These are phyloP conservation scores for Chrysolina haemoptera DNA, from an alignment of 2,888 invertebrate species.

Conservation along the genomic window DNA sequence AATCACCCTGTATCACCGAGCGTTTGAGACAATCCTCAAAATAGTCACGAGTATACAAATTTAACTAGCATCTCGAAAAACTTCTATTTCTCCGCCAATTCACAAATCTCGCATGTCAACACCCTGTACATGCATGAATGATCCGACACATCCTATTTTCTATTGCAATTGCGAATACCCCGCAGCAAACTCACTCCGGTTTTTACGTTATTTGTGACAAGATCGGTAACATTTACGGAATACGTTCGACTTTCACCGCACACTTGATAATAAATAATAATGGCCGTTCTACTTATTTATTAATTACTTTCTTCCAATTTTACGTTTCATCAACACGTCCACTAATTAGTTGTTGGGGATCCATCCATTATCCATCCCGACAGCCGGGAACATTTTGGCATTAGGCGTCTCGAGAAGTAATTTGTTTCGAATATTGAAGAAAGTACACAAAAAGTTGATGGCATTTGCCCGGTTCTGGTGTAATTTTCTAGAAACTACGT, in stretches of 20 bases:
- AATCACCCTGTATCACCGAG: too few species aligned
- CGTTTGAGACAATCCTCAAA: too few species aligned
- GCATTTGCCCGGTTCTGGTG: slow-evolving; percentile 43
- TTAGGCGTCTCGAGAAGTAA: slow-evolving; percentile 56
- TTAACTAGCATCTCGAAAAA: too few species aligned
- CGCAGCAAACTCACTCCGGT: slow-evolving; percentile 29
- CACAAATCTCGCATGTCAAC: not conserved
- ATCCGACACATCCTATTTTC: slow-evolving; percentile 35
- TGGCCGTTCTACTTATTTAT: slow-evolving; percentile 40
- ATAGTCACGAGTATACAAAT: too few species aligned
- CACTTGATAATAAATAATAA: slow-evolving; percentile 40
- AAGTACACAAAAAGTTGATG: slow-evolving; percentile 58
- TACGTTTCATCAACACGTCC: slow-evolving; percentile 37
- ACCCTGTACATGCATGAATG: slow-evolving; percentile 34
- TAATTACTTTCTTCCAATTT: slow-evolving; percentile 41
- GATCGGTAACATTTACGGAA: slow-evolving; percentile 43
- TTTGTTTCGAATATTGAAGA: slow-evolving; percentile 60
- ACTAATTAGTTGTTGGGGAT: slow-evolving; percentile 42
- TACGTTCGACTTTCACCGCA: slow-evolving; percentile 40
- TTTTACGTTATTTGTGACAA: slow-evolving; percentile 38
- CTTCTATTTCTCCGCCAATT: too few species aligned
- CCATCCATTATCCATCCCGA: slow-evolving; percentile 57
- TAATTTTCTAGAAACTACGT: slow-evolving; percentile 43
- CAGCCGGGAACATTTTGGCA: slow-evolving; percentile 53
- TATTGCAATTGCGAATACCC: slow-evolving; percentile 26